Conservation (phyloP, 2,797 vertebrate genomes). For the Cyclopterus lumpus region DNA sequence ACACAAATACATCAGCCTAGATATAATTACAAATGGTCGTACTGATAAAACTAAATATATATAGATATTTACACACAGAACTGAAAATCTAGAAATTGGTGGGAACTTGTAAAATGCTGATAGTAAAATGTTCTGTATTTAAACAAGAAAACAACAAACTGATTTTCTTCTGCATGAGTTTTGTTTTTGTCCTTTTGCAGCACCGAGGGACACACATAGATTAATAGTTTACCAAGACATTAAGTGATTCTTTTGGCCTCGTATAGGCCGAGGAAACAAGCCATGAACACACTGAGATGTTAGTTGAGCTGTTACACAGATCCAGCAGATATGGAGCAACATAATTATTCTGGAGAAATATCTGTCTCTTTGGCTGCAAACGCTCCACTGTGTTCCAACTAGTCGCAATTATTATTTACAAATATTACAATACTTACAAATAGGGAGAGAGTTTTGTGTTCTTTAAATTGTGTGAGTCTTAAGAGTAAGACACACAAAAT, state of each 20-base stretch:
- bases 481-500: too few relatives aligned
- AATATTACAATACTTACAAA: too few relatives aligned
- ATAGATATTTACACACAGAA: neutral
- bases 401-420: too few relatives aligned
- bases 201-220: neutral
- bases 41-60: neutral
- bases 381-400: too few relatives aligned
- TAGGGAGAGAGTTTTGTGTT: too few relatives aligned
- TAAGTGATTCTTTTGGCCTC: neutral
- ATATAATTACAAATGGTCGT: neutral
- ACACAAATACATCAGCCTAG: slow-evolving; percentile 5
- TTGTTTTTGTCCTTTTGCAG: neutral
- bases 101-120: neutral
- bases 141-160: neutral
- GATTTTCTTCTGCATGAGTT: neutral
- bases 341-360: too few relatives aligned
- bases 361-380: too few relatives aligned
- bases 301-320: neutral
- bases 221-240: neutral
- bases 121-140: neutral
- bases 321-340: too few relatives aligned
- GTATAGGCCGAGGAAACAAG: neutral
- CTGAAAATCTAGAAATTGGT: neutral
- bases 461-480: too few relatives aligned
- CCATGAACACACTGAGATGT: neutral